Base-by-base conservation (phyloP, 2,113 vertebrate genomes). In the Euleptes europaea region DNA sequence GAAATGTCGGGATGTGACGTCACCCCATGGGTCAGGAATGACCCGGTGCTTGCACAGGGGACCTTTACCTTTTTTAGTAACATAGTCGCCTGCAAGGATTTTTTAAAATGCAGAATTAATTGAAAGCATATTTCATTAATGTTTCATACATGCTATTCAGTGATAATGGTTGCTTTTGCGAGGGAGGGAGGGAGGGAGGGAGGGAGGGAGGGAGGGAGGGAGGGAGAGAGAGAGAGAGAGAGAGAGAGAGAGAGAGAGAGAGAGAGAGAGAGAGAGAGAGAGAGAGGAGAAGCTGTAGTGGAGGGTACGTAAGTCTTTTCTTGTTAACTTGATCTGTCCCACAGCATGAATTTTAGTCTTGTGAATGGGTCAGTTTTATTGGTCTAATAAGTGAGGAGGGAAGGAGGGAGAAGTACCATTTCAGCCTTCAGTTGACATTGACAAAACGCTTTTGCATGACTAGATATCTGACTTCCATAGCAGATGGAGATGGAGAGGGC, bases 341-440 rank as follows among this genome's bases (percentile, higher is more conserved):
- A 57, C 49, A 87, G 84, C 67, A 66, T 74, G 74, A 82, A 93
- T 88, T 82, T 91, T 92, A 90, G 91, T 88, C 31, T 78, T 72
- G 5, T 86, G 93, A 89, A 71, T 75, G 84, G 87, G 91, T 93
- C 91, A 89, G 80, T 92, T 93, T 88, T 93, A 96, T 94, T 95
- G 90, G 90, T 88, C 85, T 84, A 95, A 94, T 90, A 86, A 89
- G 86, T 84, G 42, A 21, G 42, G 71, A 79, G 19, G 28, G 38
- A 65, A 44, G 86, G 81, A 87, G 87, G 89, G 80, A 82, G 67
- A 78, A 84, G 77, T 69, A 88, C 3, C 86, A 93, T 91, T 90
- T 92, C 92, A 96, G 94, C 93, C 85, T 95, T 95, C 91, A 94
- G 76, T 89, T 96, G 94, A 94, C 95, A 95, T 88, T 95, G 95